phyloP scores from a whole-genome alignment of 2,113 vertebrate genomes.

The Gymnocephalus cernua region DNA sequence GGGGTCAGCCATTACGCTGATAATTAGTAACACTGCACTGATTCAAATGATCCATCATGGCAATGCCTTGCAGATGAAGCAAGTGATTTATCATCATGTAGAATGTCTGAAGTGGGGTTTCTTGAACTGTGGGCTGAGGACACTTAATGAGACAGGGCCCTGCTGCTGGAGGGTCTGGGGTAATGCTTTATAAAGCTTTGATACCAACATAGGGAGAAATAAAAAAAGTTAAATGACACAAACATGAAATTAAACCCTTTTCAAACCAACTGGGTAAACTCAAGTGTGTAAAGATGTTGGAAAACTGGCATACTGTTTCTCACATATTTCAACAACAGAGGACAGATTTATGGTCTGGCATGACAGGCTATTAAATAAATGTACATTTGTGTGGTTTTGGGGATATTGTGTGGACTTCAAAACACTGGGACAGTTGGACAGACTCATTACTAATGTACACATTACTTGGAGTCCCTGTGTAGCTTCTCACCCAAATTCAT shows the following conservation, averaged over 20 bases:
- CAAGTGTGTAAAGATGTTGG: neutral
- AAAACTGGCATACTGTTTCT: neutral
- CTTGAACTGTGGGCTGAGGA: constrained; percentile 2
- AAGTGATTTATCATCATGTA: constrained; percentile 73
- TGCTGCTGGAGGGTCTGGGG: neutral
- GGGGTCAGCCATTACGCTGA: constrained; percentile 56
- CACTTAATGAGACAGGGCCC: neutral
- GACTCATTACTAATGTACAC: neutral
- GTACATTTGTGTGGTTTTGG: too few relatives aligned
- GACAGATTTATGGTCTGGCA: neutral
- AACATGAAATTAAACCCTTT: neutral
- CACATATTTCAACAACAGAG: neutral
- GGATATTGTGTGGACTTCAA: neutral
- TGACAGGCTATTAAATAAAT: neutral
- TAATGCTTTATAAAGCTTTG: neutral
- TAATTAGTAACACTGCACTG: constrained; percentile 70
- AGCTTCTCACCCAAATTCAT: neutral
- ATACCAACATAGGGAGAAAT: neutral
- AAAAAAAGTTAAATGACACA: neutral
- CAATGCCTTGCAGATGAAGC: constrained; percentile 42
- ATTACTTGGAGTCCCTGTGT: neutral
- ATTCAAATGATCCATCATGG: constrained; percentile 78
- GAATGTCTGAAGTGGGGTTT: neutral
- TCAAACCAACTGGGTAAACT: too few relatives aligned
- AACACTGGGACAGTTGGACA: neutral